Evolutionary conservation across 2,113 vertebrate genomes (phyloP).

Genomic region (Hydrochoerus hydrochaeris): DNA sequence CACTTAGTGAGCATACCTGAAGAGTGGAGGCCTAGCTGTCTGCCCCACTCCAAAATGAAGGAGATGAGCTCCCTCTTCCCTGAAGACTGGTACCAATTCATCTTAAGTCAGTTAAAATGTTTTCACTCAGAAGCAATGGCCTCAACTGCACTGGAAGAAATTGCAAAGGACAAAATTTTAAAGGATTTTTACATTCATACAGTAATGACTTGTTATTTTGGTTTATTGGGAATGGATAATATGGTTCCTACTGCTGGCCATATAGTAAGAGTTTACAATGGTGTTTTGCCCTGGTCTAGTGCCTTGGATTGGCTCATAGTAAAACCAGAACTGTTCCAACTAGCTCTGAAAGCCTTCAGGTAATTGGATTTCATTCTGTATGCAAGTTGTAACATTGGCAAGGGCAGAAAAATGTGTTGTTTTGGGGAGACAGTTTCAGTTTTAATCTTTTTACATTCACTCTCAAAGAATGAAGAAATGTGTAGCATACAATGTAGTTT

Average conservation of each 20-base stretch:
- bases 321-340: slow-evolving; percentile 95
- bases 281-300: slow-evolving; percentile 93
- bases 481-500: not conserved
- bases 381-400: not conserved
- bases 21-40: slow-evolving; percentile 91
- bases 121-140: slow-evolving; percentile 88
- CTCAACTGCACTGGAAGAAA: slow-evolving; percentile 89
- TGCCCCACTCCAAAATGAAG: slow-evolving; percentile 87
- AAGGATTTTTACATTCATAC: slow-evolving; percentile 92
- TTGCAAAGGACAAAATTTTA: slow-evolving; percentile 91
- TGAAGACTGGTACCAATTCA: slow-evolving; percentile 95
- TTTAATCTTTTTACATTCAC: not conserved
- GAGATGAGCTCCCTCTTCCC: slow-evolving; percentile 93
- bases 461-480: slow-evolving; percentile 45
- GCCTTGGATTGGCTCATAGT: slow-evolving; percentile 94
- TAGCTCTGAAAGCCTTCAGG: slow-evolving; percentile 96
- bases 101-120: slow-evolving; percentile 90
- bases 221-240: slow-evolving; percentile 92
- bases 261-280: slow-evolving; percentile 93
- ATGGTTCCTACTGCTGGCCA: slow-evolving; percentile 91
- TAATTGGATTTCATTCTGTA: slow-evolving; percentile 80
- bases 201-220: slow-evolving; percentile 91
- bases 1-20: slow-evolving; percentile 91
- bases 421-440: not conserved
- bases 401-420: not conserved